phyloP scores from a whole-genome alignment of 92 coral and sea anemone species.

The Heteractis magnifica region DNA sequence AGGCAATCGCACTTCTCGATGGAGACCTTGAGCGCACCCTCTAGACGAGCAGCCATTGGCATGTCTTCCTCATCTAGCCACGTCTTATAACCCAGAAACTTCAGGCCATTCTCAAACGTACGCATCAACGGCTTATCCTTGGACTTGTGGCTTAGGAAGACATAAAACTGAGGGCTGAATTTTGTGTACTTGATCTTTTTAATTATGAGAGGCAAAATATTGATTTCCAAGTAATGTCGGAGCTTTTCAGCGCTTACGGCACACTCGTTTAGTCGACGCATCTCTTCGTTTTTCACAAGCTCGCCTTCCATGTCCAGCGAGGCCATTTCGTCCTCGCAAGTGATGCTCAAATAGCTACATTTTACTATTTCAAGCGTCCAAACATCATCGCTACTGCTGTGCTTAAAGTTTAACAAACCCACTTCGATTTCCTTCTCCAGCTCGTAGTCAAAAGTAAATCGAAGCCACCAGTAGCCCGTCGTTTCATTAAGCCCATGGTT shows the following conservation, averaged over 20 bases:
- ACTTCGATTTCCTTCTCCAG: conserved; percentile 62
- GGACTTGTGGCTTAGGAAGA: conserved; percentile 75
- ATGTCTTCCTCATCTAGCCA: conserved; percentile 62
- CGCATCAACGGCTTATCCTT: conserved; percentile 67
- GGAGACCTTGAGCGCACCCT: conserved; percentile 47
- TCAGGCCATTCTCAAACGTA: conserved; percentile 62
- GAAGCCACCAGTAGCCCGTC: conserved; percentile 71
- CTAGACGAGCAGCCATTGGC: conserved; percentile 41
- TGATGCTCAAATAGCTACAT: conserved; percentile 59
- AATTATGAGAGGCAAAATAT: conserved; percentile 57
- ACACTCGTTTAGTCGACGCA: conserved; percentile 47
- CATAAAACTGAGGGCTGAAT: conserved; percentile 62
- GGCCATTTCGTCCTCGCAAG: conserved; percentile 38
- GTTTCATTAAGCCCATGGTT: conserved; percentile 46
- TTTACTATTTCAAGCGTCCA: conserved; percentile 68
- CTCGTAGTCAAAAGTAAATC: conserved; percentile 54
- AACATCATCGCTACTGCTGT: conserved; percentile 20
- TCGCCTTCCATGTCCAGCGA: conserved; percentile 69
- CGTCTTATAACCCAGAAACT: conserved; percentile 63
- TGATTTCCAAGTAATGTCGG: conserved; percentile 49
- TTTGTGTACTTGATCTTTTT: conserved; percentile 65
- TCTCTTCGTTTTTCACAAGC: conserved; percentile 46
- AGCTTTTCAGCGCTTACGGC: conserved; percentile 44
- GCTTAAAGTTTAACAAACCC: conserved; percentile 61
- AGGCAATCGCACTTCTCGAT: conserved; percentile 61